Evolutionary conservation across 2,888 invertebrate genomes (phyloP), one percentile per base, ranked within the genome.

Genomic region (Latheticus oryzae): DNA sequence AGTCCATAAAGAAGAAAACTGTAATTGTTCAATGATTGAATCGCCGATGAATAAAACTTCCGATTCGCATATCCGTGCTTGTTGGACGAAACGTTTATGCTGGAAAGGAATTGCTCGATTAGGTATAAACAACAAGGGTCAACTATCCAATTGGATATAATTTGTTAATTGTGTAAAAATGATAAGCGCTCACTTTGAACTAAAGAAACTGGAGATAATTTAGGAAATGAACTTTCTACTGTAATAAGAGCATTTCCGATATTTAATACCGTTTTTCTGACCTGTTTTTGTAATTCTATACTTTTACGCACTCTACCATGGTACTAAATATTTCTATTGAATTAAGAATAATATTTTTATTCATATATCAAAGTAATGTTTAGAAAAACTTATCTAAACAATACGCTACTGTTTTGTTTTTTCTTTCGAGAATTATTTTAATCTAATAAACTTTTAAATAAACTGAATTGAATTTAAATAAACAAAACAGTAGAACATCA

Each of bases 31-130:
- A 35, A 88, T 80, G 16, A 88, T 80, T 1, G 87, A 87, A 74
- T 89, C 89, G 1, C 89, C 89, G 48, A 89, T 81, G 65, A 88
- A 85, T 3, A 88, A 74, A 3, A 89, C 85, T 67, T 89, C 88
- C 78, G 85, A 71, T 82, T 84, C 61, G 81, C 81, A 72, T 80
- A 84, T 85, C 71, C 83, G 82, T 0, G 86, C 82, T 69, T 87
- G 84, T 12, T 79, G 72, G 3, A 87, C 79, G 74, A 85, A 87
- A 55, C 85, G 77, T 23, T 83, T 80, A 70, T 88, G 88, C 88
- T 88, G 74, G 16, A 79, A 77, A 42, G 21, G 21, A 16, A 12
- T n/a, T n/a, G n/a, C n/a, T n/a, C n/a, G n/a, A n/a, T n/a, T n/a
- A n/a, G n/a, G n/a, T n/a, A n/a, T n/a, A n/a, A n/a, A n/a, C n/a